Percentiles rank a stretch among this genome's conserved stretches.
These are phyloP conservation scores for Zygogramma bicolorata DNA, from an alignment of 2,888 invertebrate species.

Conservation along the genomic window DNA sequence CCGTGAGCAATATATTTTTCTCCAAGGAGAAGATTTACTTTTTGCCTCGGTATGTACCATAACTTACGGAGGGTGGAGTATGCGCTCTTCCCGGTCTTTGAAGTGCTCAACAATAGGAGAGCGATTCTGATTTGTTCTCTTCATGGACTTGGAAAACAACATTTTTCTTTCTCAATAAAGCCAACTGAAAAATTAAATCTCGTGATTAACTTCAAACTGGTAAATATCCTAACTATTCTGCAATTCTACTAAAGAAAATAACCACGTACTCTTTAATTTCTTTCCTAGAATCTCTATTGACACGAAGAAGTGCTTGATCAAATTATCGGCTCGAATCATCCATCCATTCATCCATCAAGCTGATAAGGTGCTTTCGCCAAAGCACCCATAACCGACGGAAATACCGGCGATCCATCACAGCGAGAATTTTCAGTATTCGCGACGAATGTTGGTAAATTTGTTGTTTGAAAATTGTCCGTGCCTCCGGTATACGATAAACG, in stretches of 20 bases:
- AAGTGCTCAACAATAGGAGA: no score
- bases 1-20: no score
- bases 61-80: no score
- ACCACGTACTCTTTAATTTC: not conserved
- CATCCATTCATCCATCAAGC: not conserved
- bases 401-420: conserved; percentile 11
- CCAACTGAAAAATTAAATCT: no score
- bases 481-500: conserved; percentile 36
- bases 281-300: not conserved
- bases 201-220: no score
- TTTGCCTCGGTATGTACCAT: no score
- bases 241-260: not conserved
- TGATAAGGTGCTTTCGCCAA: not conserved
- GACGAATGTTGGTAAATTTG: conserved; percentile 43
- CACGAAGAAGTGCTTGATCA: not conserved
- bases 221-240: not conserved
- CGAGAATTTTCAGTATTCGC: conserved; percentile 34
- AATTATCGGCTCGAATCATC: not conserved
- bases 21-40: no score
- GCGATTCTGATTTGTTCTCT: no score
- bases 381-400: not conserved
- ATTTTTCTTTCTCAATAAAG: no score
- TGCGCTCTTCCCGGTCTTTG: no score
- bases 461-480: conserved; percentile 41
- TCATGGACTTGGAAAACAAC: no score